Conservation (phyloP, 2,797 vertebrate species). For the Platalea minor region DNA sequence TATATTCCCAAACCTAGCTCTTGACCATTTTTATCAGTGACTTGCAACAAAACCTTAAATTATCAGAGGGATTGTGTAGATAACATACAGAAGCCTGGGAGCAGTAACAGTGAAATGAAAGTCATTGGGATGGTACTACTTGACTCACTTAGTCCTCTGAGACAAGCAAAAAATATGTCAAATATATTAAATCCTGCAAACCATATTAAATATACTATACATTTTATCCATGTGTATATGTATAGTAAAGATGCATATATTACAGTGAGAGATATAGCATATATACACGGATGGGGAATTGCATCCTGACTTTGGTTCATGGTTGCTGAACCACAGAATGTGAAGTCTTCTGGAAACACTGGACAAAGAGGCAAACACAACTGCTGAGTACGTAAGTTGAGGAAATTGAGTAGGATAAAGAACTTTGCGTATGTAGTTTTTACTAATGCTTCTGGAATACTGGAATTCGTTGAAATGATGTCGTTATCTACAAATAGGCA, state of each 20-base stretch:
- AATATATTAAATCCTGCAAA: neutral
- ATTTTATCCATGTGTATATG: neutral
- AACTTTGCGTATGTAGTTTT: neutral
- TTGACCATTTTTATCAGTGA: neutral
- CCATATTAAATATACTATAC: neutral
- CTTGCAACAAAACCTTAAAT: neutral
- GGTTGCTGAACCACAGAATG: neutral
- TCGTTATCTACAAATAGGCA: neutral
- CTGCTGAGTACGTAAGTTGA: neutral
- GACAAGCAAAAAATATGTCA: neutral
- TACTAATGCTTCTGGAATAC: neutral
- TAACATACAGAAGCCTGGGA: neutral
- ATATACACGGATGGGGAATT: neutral
- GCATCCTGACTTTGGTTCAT: neutral
- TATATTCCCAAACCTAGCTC: neutral
- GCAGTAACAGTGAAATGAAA: neutral
- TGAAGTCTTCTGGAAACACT: neutral
- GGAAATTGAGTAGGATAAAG: neutral
- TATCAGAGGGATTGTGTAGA: neutral
- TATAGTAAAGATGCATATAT: neutral
- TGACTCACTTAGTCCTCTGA: neutral
- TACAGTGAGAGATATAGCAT: neutral
- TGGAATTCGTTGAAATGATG: neutral
- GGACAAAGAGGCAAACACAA: neutral
- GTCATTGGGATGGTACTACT: neutral